Conservation (phyloP, 2,113 vertebrate genomes). For the Oostethus manadensis region DNA sequence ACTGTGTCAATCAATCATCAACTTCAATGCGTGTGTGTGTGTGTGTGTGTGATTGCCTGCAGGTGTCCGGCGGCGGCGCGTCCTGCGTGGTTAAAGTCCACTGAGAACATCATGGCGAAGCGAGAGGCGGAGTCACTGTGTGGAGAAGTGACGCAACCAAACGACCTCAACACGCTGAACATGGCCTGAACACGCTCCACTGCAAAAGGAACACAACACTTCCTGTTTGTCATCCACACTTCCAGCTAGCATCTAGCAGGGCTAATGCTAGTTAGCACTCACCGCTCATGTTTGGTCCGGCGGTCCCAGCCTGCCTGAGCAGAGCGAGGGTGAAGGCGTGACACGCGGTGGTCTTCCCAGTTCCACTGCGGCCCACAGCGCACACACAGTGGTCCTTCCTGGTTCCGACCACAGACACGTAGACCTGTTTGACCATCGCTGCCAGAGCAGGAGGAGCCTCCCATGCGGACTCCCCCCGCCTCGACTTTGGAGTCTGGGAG, state of each 20-base stretch:
- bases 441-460: constrained; percentile 69
- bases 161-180: constrained; percentile 85
- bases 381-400: constrained; percentile 83
- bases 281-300: constrained; percentile 74
- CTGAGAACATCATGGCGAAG: constrained; percentile 82
- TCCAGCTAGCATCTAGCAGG: too few relatives aligned
- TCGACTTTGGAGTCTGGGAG: constrained; percentile 50
- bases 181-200: constrained; percentile 86
- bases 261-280: constrained; percentile 5
- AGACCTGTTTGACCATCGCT: constrained; percentile 77
- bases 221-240: not conserved
- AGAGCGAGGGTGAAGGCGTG: constrained; percentile 75
- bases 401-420: constrained; percentile 77
- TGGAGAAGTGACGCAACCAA: constrained; percentile 75
- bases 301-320: constrained; percentile 74
- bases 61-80: constrained; percentile 80
- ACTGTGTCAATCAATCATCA: not conserved
- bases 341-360: constrained; percentile 81
- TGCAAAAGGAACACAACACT: constrained; percentile 38
- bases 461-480: constrained; percentile 59
- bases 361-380: constrained; percentile 80
- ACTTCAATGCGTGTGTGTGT: not conserved
- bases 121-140: constrained; percentile 77
- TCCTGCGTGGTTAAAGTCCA: constrained; percentile 87
- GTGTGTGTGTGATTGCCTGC: constrained; percentile 72